These are phyloP conservation scores for Embidobia sp. DNA, from an alignment of 2,888 invertebrate genomes.

Conservation along the genomic window DNA sequence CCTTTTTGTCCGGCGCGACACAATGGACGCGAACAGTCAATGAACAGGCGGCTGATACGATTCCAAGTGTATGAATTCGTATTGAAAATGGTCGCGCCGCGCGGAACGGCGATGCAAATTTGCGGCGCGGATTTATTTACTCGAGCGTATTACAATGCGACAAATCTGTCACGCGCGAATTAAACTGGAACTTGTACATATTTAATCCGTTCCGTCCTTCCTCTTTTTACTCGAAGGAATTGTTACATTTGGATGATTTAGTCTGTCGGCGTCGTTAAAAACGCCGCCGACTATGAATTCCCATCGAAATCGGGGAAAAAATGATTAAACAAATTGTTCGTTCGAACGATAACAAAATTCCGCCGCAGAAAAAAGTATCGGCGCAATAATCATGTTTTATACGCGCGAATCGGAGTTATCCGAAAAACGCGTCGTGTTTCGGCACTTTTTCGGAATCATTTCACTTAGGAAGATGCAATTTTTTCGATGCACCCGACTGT, in stretches of 20 bases:
- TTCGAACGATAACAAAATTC: too few species aligned
- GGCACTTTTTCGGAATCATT: constrained; percentile 18
- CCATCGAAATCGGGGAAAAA: too few species aligned
- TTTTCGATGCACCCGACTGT: constrained; percentile 41
- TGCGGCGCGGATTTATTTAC: constrained; percentile 47
- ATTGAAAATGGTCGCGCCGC: constrained; percentile 23
- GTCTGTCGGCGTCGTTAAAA: too few species aligned
- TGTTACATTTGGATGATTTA: constrained; percentile 23
- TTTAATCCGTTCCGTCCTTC: constrained; percentile 42
- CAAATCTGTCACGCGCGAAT: constrained; percentile 47
- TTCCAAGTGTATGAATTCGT: constrained; percentile 23
- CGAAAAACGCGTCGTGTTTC: constrained; percentile 8
- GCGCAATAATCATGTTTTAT: too few species aligned
- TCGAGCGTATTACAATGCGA: constrained; percentile 25
- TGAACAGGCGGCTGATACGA: constrained; percentile 29
- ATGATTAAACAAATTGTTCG: too few species aligned
- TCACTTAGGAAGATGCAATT: constrained; percentile 30
- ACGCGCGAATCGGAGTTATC: too few species aligned
- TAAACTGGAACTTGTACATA: constrained; percentile 40
- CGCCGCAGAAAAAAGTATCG: too few species aligned
- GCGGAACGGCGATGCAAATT: constrained; percentile 50
- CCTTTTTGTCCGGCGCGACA: constrained; percentile 41
- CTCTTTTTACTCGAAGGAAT: constrained; percentile 31
- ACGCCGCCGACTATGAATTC: too few species aligned
- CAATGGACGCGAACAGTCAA: constrained; percentile 29